A percentile compares a stretch with the other conserved stretches of the same genome.
Conservation (phyloP, 2,797 vertebrate genomes). For the Podargus strigoides region DNA sequence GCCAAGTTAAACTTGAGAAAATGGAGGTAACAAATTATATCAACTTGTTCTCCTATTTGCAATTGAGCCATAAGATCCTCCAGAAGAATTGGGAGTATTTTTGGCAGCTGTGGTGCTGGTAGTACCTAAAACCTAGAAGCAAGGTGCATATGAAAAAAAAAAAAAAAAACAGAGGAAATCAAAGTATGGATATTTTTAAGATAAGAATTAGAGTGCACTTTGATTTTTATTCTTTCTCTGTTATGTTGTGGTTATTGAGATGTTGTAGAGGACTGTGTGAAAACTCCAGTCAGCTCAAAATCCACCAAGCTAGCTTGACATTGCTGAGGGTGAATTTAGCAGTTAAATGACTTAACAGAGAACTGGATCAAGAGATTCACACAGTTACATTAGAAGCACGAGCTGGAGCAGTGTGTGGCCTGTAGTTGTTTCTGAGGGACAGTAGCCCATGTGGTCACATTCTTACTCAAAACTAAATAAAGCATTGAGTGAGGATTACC, state of each 20-base stretch:
- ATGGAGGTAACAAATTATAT: not conserved
- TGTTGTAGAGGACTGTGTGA: not conserved
- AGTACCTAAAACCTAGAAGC: not conserved
- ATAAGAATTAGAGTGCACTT: not conserved
- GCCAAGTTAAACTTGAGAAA: not conserved
- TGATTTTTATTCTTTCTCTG: not conserved
- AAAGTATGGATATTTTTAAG: not conserved
- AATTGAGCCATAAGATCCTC: not conserved
- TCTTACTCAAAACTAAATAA: not conserved
- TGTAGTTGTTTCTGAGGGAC: not conserved
- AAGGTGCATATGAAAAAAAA: not conserved
- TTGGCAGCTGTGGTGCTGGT: not conserved
- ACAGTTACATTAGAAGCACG: not conserved
- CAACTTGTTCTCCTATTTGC: rapidly evolving
- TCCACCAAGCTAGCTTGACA: not conserved
- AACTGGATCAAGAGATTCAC: not conserved
- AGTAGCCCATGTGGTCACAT: not conserved
- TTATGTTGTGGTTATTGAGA: not conserved
- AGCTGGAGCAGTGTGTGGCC: not conserved
- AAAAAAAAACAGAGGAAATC: not conserved
- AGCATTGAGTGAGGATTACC: not conserved
- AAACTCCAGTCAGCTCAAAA: not conserved
- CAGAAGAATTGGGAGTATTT: not conserved
- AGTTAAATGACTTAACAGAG: not conserved
- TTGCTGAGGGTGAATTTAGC: not conserved